Evolutionary conservation across 2,888 invertebrate genomes (phyloP).

Genomic region (Glomeris marginata): DNA sequence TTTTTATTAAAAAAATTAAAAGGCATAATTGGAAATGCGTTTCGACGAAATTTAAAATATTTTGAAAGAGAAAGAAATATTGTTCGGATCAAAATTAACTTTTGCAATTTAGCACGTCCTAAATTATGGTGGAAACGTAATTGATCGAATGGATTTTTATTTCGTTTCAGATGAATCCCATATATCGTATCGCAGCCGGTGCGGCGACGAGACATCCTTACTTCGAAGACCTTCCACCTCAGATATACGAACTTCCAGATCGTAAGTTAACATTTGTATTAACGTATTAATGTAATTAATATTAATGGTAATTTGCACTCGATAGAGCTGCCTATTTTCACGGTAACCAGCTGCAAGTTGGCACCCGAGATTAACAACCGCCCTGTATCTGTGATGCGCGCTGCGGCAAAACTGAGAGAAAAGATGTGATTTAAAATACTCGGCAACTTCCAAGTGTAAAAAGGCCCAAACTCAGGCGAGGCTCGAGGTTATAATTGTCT

Average conservation of each 20-base stretch:
- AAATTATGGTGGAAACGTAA: too few relatives aligned
- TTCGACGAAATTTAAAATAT: too few relatives aligned
- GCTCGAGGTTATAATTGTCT: too few relatives aligned
- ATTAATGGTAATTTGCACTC: too few relatives aligned
- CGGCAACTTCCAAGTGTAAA: too few relatives aligned
- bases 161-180: slow-evolving; percentile 41
- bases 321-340: slow-evolving; percentile 89
- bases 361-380: slow-evolving; percentile 45
- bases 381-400: slow-evolving; percentile 12
- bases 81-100: too few relatives aligned
- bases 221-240: slow-evolving; percentile 76
- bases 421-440: slow-evolving; percentile 3
- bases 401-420: slow-evolving; percentile 11
- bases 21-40: too few relatives aligned
- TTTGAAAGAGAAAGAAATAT: too few relatives aligned
- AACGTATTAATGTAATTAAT: too few relatives aligned
- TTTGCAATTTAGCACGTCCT: too few relatives aligned
- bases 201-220: slow-evolving; percentile 75
- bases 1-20: too few relatives aligned
- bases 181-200: slow-evolving; percentile 29
- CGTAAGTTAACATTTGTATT: slow-evolving; percentile 44
- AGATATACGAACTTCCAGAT: slow-evolving; percentile 79
- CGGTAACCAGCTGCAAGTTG: slow-evolving; percentile 77
- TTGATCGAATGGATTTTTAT: not conserved
- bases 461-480: too few relatives aligned